Conservation (phyloP, 1,140 invertebrate genomes). For the Telenomus remus region DNA sequence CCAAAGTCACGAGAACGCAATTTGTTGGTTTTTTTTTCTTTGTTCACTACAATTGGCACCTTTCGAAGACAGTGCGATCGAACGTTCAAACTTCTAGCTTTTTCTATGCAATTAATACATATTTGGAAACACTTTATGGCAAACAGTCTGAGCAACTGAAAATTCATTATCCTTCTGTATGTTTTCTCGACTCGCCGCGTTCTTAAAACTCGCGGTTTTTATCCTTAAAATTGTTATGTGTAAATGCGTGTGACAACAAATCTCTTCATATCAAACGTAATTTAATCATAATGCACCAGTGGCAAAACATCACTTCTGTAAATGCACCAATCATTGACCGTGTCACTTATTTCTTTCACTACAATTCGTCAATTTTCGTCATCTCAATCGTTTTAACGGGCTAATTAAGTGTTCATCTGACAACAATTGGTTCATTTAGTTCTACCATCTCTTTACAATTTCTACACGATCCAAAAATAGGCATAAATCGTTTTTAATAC, state of each 20-base stretch:
- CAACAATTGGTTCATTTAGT: slow-evolving; percentile 48
- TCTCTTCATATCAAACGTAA: slow-evolving; percentile 47
- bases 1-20: slow-evolving; percentile 56
- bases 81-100: slow-evolving; percentile 55
- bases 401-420: neutral
- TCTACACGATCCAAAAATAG: slow-evolving; percentile 48
- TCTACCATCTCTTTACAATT: slow-evolving; percentile 23
- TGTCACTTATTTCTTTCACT: neutral
- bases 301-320: slow-evolving; percentile 18
- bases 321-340: slow-evolving; percentile 41
- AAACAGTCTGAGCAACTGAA: slow-evolving; percentile 72
- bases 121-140: slow-evolving; percentile 67
- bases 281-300: slow-evolving; percentile 44
- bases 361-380: neutral
- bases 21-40: slow-evolving; percentile 22
- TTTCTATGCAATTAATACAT: slow-evolving; percentile 57
- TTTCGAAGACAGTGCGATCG: slow-evolving; percentile 57
- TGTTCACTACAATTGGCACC: slow-evolving; percentile 58
- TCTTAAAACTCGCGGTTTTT: slow-evolving; percentile 19
- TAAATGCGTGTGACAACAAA: slow-evolving; percentile 51
- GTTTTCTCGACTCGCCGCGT: slow-evolving; percentile 33
- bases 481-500: slow-evolving; percentile 37
- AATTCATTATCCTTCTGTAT: slow-evolving; percentile 57
- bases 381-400: neutral
- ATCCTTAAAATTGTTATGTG: slow-evolving; percentile 48